A percentile compares a stretch with the other conserved stretches of the same genome.
phyloP scores from a whole-genome alignment of 2,797 vertebrate species.

The Pristis pectinata region DNA sequence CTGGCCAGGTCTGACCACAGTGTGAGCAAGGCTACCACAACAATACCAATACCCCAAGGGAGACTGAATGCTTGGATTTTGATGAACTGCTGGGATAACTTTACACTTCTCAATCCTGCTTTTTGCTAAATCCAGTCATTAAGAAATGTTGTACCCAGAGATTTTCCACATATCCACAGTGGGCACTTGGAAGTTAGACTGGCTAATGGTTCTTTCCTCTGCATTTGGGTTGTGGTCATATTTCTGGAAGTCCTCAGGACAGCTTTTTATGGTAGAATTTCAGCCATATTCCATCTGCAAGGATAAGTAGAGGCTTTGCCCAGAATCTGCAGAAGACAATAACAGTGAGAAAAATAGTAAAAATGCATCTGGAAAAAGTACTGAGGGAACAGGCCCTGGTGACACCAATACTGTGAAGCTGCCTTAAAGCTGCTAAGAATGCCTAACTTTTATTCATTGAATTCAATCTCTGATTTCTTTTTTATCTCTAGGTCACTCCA shows the following conservation, averaged over 20 bases:
- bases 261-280: not conserved
- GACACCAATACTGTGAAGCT: not conserved
- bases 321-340: not conserved
- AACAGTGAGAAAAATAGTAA: not conserved
- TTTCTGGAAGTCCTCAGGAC: not conserved
- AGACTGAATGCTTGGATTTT: not conserved
- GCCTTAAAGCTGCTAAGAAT: too few relatives aligned
- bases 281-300: not conserved
- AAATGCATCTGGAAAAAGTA: not conserved
- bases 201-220: not conserved
- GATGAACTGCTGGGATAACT: not conserved
- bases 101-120: not conserved
- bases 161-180: not conserved
- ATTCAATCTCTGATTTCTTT: not conserved
- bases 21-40: not conserved
- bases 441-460: not conserved
- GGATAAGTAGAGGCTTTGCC: not conserved
- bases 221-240: not conserved
- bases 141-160: not conserved
- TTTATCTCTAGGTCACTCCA: slow-evolving; percentile 45
- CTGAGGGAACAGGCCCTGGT: not conserved
- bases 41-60: not conserved
- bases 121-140: not conserved
- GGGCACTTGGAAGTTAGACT: not conserved
- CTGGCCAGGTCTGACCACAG: not conserved